These are phyloP conservation scores for Branchellion lobata DNA, from an alignment of 2,888 invertebrate species.

Conservation along the genomic window DNA sequence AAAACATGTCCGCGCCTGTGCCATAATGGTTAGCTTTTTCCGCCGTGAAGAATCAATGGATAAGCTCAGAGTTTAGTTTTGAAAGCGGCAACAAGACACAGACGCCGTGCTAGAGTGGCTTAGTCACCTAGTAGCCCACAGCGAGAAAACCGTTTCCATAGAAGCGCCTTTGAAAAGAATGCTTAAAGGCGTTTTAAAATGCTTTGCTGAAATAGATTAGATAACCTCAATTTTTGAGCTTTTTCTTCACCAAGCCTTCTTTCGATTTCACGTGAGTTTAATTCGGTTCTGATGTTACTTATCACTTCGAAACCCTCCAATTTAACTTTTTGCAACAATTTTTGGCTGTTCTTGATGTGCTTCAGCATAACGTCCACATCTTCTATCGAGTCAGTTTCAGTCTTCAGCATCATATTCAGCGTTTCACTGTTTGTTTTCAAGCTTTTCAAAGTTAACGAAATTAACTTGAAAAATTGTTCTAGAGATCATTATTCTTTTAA, in stretches of 20 bases:
- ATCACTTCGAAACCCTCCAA: conserved; percentile 62
- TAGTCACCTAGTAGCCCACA: too few species aligned
- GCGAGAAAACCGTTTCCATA: too few species aligned
- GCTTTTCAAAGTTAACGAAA: neutral
- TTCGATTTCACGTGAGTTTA: conserved; percentile 60
- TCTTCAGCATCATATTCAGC: conserved; percentile 40
- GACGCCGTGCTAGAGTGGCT: too few species aligned
- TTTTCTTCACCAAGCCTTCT: conserved; percentile 61
- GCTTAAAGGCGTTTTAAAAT: too few species aligned
- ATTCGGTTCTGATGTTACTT: conserved; percentile 61
- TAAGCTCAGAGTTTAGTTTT: too few species aligned
- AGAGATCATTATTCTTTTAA: too few species aligned
- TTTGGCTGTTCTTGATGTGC: conserved; percentile 61
- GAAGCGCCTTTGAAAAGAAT: too few species aligned
- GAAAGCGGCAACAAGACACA: too few species aligned
- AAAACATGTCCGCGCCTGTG: too few species aligned
- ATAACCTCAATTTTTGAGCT: conserved; percentile 56
- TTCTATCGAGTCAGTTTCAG: conserved; percentile 59
- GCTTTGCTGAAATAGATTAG: too few species aligned
- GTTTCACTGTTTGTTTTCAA: neutral
- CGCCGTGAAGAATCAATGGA: too few species aligned
- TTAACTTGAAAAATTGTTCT: neutral
- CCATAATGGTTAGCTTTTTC: too few species aligned
- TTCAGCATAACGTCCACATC: conserved; percentile 60
- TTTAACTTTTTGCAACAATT: conserved; percentile 59